Conservation (phyloP, 64 coral and sea anemone species). For the Hydrozoanthus tunicans region DNA sequence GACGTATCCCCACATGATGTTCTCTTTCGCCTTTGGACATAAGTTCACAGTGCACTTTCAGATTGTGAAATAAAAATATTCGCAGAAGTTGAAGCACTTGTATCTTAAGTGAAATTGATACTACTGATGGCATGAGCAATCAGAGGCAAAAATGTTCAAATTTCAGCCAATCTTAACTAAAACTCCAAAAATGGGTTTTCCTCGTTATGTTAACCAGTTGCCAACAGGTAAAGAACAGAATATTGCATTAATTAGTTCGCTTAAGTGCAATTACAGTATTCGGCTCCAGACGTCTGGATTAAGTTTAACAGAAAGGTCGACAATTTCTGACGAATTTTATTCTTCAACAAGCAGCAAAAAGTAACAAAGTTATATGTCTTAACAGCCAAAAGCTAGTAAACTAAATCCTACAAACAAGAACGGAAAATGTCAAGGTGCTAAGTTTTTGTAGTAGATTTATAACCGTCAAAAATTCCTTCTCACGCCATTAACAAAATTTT, state of each 20-base stretch:
- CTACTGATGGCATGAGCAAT: background rate
- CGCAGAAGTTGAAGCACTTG: background rate
- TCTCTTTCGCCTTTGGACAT: background rate
- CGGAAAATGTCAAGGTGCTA: too few relatives aligned
- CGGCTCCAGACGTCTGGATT: background rate
- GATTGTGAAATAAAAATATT: conserved; percentile 11
- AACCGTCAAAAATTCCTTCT: too few relatives aligned
- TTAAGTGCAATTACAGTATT: conserved; percentile 10
- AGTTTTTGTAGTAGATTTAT: too few relatives aligned
- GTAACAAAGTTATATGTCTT: too few relatives aligned
- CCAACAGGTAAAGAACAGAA: conserved; percentile 41
- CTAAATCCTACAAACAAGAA: too few relatives aligned
- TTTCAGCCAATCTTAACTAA: conserved; percentile 36
- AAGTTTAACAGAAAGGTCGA: background rate
- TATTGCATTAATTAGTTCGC: background rate
- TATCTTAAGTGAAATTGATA: conserved; percentile 29
- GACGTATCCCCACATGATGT: conserved; percentile 41
- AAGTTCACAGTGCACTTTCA: background rate
- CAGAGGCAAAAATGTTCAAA: conserved; percentile 23
- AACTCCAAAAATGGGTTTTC: conserved; percentile 49
- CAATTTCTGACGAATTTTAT: background rate
- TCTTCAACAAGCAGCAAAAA: background rate
- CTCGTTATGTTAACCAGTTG: conserved; percentile 34
- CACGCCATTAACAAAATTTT: background rate
- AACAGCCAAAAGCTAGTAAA: too few relatives aligned